Evolutionary conservation across 2,113 vertebrate genomes (phyloP).

Genomic region (Aplodontia rufa): DNA sequence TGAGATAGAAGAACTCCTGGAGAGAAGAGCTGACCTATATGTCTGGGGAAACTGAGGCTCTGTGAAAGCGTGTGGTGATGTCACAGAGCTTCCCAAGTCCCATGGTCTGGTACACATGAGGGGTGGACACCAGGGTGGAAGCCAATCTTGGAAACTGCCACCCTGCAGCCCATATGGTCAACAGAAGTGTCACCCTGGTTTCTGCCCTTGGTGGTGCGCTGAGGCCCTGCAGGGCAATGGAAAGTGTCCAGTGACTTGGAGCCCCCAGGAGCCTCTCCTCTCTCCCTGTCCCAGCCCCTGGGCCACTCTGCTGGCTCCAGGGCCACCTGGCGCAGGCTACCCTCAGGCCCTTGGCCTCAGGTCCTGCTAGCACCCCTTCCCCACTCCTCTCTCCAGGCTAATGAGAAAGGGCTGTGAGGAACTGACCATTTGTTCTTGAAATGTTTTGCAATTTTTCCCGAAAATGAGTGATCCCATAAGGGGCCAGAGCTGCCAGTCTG

Average conservation of each 20-base stretch:
- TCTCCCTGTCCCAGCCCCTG: rapidly evolving
- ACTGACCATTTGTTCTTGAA: conserved; percentile 23
- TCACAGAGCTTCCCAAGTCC: not conserved
- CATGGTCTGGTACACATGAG: not conserved
- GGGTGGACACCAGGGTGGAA: not conserved
- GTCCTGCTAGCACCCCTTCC: not conserved
- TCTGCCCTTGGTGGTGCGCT: too few relatives aligned
- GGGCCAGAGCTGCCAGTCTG: not conserved
- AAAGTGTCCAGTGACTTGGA: too few relatives aligned
- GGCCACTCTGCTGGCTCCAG: not conserved
- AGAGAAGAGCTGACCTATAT: not conserved
- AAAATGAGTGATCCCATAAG: conserved; percentile 27
- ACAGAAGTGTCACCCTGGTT: too few relatives aligned
- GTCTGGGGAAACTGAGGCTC: not conserved
- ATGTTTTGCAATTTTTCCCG: conserved; percentile 70
- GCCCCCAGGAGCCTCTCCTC: too few relatives aligned
- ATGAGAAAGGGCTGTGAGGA: not conserved
- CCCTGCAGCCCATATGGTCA: too few relatives aligned
- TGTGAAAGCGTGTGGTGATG: rapidly evolving
- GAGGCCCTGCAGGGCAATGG: too few relatives aligned
- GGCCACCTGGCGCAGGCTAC: not conserved
- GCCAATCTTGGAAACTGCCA: too few relatives aligned
- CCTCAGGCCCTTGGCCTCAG: not conserved
- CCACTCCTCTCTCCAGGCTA: conserved; percentile 7
- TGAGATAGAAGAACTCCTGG: not conserved